Percentiles rank a stretch among this genome's conserved stretches.
Conservation (phyloP, 2,113 vertebrate species). For the Dicerorhinus sumatrensis region DNA sequence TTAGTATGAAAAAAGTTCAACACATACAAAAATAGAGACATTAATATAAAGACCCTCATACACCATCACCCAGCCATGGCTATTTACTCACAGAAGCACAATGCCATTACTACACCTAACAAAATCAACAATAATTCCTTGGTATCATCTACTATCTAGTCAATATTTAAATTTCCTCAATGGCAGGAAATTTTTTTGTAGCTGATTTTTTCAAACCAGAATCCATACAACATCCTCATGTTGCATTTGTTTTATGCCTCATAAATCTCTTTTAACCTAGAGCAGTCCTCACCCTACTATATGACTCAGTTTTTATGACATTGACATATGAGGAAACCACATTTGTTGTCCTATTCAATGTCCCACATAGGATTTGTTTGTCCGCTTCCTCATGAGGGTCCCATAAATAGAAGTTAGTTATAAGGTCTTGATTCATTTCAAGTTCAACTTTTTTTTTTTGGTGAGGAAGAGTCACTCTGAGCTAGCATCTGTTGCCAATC, state of each 20-base stretch:
- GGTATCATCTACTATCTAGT: background rate
- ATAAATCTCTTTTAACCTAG: background rate
- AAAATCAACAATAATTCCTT: background rate
- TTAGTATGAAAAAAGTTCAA: background rate
- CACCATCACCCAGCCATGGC: background rate
- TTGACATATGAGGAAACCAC: too few relatives aligned
- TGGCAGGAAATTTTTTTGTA: background rate
- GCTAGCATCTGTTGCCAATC: too few relatives aligned
- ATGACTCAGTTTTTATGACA: background rate
- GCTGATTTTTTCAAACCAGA: background rate
- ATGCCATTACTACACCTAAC: background rate
- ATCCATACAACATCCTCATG: background rate
- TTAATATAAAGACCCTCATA: too few relatives aligned
- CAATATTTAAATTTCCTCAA: background rate
- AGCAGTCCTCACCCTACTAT: too few relatives aligned
- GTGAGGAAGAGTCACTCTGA: too few relatives aligned
- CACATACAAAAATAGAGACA: background rate
- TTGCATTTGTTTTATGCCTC: background rate
- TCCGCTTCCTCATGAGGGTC: background rate
- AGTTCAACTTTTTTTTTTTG: background rate
- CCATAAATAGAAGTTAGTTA: background rate
- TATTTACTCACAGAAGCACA: background rate
- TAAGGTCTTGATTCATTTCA: background rate
- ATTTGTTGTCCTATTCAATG: background rate
- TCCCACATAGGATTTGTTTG: background rate